A percentile compares a stretch with the other conserved stretches of the same genome.
These are phyloP conservation scores for Tyria jacobaeae DNA, from an alignment of 2,888 invertebrate genomes.

Conservation along the genomic window DNA sequence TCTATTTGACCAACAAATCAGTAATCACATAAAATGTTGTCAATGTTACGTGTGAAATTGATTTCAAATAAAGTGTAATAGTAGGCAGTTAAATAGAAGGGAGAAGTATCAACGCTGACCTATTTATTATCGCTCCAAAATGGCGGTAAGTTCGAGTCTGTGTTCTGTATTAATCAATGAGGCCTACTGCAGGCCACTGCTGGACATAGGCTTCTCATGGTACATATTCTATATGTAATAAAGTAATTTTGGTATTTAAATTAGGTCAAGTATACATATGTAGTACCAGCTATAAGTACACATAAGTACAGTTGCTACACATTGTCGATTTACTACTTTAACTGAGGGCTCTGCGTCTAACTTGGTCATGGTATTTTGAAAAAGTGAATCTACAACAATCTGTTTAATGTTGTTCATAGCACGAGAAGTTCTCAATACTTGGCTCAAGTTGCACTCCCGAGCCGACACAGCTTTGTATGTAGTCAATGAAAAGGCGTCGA, in stretches of 20 bases:
- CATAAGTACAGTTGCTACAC: no score
- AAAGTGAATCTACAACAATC: constrained; percentile 18
- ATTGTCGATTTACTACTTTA: constrained; percentile 16
- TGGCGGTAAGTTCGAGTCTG: no score
- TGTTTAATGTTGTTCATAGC: constrained; percentile 29
- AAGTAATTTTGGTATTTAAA: no score
- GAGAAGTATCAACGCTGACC: neutral
- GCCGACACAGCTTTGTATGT: constrained; percentile 37
- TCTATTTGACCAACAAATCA: neutral
- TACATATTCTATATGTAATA: no score
- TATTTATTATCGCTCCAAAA: no score
- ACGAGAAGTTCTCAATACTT: constrained; percentile 40
- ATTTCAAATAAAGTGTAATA: neutral
- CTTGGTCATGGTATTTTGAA: constrained; percentile 6
- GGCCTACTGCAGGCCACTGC: no score
- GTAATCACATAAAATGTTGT: neutral
- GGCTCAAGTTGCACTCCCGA: constrained; percentile 46
- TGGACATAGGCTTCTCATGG: no score
- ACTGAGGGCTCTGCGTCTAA: constrained; percentile 19
- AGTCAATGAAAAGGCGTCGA: constrained; percentile 35
- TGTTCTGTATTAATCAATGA: no score
- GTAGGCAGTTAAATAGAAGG: neutral
- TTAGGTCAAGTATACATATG: no score
- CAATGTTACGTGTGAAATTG: neutral
- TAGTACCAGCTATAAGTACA: no score